phyloP scores from a whole-genome alignment of 2,797 vertebrate genomes.

The Pipistrellus pygmaeus region DNA sequence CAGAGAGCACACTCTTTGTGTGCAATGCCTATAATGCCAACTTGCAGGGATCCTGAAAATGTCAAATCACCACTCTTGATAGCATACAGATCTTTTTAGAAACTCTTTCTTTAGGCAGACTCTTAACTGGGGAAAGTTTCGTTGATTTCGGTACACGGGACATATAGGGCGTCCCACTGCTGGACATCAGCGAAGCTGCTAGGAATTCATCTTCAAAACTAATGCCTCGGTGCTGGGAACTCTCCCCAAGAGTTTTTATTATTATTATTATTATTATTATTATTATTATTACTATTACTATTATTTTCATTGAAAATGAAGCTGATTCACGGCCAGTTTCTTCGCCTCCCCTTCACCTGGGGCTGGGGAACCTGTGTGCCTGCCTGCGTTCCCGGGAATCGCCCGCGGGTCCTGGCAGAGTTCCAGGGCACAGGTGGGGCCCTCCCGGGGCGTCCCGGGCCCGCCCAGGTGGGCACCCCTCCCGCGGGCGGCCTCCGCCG shows the following conservation, averaged over 20 bases:
- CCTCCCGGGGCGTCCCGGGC: not conserved
- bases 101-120: not conserved
- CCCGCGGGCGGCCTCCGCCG: not conserved
- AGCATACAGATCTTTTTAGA: not conserved
- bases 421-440: not conserved
- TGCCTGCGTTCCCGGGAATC: not conserved
- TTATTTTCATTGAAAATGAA: not conserved
- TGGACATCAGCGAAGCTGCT: not conserved
- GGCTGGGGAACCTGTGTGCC: not conserved
- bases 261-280: not conserved
- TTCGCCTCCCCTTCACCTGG: not conserved
- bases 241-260: not conserved
- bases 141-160: not conserved
- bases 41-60: not conserved
- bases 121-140: not conserved
- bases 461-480: not conserved
- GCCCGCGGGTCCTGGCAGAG: not conserved
- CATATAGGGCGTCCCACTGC: not conserved
- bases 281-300: no score
- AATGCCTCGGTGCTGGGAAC: not conserved
- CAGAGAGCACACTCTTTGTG: not conserved
- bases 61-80: not conserved
- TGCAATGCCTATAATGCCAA: not conserved
- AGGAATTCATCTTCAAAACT: not conserved
- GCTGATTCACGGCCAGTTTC: not conserved